phyloP scores from a whole-genome alignment of 2,797 vertebrate genomes.

The Chromobotia macracanthus region DNA sequence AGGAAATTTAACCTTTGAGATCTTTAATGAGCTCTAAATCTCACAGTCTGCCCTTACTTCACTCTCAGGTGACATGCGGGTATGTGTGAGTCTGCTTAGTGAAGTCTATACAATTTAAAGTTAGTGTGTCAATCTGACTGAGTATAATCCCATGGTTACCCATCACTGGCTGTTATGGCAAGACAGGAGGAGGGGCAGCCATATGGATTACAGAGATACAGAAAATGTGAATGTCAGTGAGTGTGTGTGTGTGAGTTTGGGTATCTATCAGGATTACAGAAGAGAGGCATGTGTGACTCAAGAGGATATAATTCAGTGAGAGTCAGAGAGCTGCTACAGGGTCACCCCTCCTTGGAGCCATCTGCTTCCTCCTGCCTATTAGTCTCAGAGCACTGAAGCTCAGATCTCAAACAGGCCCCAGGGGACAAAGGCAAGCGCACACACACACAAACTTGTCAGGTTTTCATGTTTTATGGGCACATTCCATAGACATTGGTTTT shows the following conservation, averaged over 20 bases:
- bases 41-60: slow-evolving; percentile 7
- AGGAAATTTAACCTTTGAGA: slow-evolving; percentile 2
- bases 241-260: slow-evolving; percentile 13
- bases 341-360: slow-evolving; percentile 46
- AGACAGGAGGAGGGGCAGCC: slow-evolving; percentile 34
- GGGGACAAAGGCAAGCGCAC: slow-evolving; percentile 15
- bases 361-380: slow-evolving; percentile 52
- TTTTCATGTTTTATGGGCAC: too few relatives aligned
- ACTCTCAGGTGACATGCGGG: not conserved
- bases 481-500: too few relatives aligned
- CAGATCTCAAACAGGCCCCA: slow-evolving; percentile 45
- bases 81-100: too few relatives aligned
- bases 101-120: slow-evolving; percentile 31
- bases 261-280: slow-evolving; percentile 49
- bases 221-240: slow-evolving; percentile 15
- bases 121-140: slow-evolving; percentile 16
- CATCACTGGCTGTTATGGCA: slow-evolving; percentile 33
- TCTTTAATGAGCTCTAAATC: slow-evolving; percentile 13
- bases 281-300: slow-evolving; percentile 39
- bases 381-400: slow-evolving; percentile 47
- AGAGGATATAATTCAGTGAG: slow-evolving; percentile 43
- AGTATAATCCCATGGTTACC: slow-evolving; percentile 31
- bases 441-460: too few relatives aligned
- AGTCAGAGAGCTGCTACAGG: slow-evolving; percentile 40
- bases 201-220: slow-evolving; percentile 41